Percentiles rank a stretch among this genome's conserved stretches.
Evolutionary conservation across 1,140 invertebrate genomes (phyloP).

Genomic region (Lepidurus packardi): DNA sequence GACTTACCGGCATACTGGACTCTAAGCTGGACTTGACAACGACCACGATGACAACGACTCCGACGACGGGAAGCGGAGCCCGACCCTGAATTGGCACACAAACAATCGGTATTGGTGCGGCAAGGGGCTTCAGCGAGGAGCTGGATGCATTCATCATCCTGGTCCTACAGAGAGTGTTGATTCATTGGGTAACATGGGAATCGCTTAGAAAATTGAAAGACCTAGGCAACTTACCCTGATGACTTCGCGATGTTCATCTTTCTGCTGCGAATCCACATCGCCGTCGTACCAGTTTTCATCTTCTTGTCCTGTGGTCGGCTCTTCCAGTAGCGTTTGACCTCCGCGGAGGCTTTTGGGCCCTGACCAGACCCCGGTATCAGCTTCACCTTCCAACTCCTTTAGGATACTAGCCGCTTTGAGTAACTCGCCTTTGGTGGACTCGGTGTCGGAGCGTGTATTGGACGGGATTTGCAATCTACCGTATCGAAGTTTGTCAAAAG

Average conservation of each 20-base stretch:
- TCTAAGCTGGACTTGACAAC: conserved; percentile 7
- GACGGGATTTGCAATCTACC: conserved; percentile 1
- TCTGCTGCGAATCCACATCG: not conserved
- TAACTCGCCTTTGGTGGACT: not conserved
- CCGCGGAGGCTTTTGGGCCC: not conserved
- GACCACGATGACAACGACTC: conserved; percentile 25
- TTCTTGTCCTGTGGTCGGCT: not conserved
- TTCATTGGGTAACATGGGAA: too few species aligned
- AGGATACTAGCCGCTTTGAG: not conserved
- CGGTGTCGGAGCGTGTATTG: not conserved
- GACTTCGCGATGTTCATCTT: not conserved
- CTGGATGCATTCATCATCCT: conserved; percentile 13
- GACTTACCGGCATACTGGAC: conserved; percentile 2
- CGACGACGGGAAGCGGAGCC: not conserved
- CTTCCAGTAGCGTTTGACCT: not conserved
- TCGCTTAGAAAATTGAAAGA: too few species aligned
- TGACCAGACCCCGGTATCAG: not conserved
- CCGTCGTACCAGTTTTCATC: conserved; percentile 2
- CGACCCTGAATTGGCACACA: conserved; percentile 9
- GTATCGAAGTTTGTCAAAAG: not conserved
- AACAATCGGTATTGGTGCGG: conserved; percentile 25
- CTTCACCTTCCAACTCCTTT: not conserved
- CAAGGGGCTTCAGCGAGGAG: not conserved
- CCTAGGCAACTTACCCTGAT: not conserved
- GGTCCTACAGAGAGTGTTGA: not conserved